Evolutionary conservation across 2,888 invertebrate genomes (phyloP), one percentile per base, ranked within the genome.

Genomic region (Tipula unca): DNA sequence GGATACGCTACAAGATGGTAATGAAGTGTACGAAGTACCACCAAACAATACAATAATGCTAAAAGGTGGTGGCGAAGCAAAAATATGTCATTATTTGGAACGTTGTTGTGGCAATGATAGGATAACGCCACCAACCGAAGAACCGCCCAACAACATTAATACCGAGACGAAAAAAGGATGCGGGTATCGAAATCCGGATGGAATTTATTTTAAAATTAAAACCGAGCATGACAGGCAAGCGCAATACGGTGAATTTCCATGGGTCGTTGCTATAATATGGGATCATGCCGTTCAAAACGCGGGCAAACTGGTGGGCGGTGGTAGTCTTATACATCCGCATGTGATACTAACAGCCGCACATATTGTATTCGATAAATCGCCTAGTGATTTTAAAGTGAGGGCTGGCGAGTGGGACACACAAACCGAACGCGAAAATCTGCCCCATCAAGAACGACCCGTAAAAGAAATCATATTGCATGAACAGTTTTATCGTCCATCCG

Each of bases 381-480:
- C 88, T 0, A 85, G 87, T 25, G 85, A 88, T 48, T 88, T 92
- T 3, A 88, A 89, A 48, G 91, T 95, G 1, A 92, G 96, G 0
- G 94, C 95, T 0, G 96, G 96, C 0, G 96, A 96, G 90, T 96
- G 96, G 96, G 96, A 96, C 90, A 95, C 96, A 0, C 95, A 95
- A 89, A 94, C 94, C 0, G 93, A 92, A 39, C 92, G 92, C 84
- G 96, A 96, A 88, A 91, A 94, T 0, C 93, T 92, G 86, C 93
- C 93, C 0, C 94, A 95, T 89, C 95, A 96, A 88, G 95, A 96
- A 88, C 91, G 95, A 2, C 91, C 91, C 3, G 95, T 95, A 0
- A 89, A 89, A 0, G 91, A 91, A 6, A 90, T 94, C 0, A 89
- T 93, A 0, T 89, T 93, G 0, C 96, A 96, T 88, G 92, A 94